phyloP scores from a whole-genome alignment of 2,113 vertebrate genomes.

The Hypanus sabinus region DNA sequence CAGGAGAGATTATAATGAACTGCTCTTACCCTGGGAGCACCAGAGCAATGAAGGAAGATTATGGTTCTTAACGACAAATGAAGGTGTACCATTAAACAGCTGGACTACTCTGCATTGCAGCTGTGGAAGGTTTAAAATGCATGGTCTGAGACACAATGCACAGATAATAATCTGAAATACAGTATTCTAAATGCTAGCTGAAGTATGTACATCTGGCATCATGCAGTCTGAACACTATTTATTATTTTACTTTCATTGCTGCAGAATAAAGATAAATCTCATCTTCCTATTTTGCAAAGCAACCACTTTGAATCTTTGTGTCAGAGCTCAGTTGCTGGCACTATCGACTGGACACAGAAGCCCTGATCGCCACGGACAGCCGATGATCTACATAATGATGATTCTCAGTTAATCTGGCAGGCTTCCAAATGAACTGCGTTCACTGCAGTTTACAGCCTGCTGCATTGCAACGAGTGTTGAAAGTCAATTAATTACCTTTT shows the following conservation, averaged over 20 bases:
- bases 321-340: constrained; percentile 24
- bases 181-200: background rate
- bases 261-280: background rate
- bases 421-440: constrained; percentile 27
- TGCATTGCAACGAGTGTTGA: constrained; percentile 6
- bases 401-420: constrained; percentile 30
- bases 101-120: background rate
- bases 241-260: background rate
- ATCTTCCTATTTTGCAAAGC: background rate
- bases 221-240: background rate
- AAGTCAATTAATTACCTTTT: constrained; percentile 35
- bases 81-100: background rate
- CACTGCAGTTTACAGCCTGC: constrained; percentile 14
- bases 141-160: background rate
- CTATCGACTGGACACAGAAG: background rate
- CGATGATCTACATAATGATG: constrained; percentile 35
- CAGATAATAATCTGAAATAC: background rate
- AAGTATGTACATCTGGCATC: background rate
- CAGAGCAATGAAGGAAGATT: background rate
- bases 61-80: background rate
- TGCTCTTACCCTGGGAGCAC: background rate
- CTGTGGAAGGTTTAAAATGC: background rate
- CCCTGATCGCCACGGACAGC: constrained; percentile 23
- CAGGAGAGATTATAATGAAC: background rate
- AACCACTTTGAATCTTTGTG: background rate